Evolutionary conservation across 64 coral and sea anemone genomes (phyloP).

Genomic region (Platygyra sinensis): DNA sequence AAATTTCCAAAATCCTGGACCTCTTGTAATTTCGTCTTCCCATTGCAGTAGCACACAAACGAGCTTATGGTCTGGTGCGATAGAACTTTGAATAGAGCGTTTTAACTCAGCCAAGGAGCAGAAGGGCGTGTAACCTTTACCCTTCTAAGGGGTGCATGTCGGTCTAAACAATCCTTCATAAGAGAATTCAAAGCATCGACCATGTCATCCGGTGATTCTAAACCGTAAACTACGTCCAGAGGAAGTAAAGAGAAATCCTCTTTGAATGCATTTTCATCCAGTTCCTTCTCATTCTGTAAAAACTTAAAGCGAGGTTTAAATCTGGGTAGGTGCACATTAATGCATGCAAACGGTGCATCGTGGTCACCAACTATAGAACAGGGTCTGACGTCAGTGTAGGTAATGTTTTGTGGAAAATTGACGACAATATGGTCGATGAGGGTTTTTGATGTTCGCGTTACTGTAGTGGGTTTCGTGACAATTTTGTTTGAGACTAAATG

Average conservation of each 20-base stretch:
- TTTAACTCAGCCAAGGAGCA: no score
- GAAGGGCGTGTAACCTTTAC: no score
- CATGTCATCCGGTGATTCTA: no score
- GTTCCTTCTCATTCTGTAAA: slow-evolving; percentile 20
- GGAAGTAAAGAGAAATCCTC: slow-evolving; percentile 35
- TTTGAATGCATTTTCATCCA: slow-evolving; percentile 50
- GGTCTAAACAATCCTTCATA: no score
- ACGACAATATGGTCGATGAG: slow-evolving; percentile 59
- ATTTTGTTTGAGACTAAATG: slow-evolving; percentile 36
- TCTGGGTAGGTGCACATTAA: slow-evolving; percentile 23
- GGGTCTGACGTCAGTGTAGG: slow-evolving; percentile 30
- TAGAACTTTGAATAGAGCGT: no score
- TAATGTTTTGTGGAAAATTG: slow-evolving; percentile 51
- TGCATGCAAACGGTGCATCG: slow-evolving; percentile 32
- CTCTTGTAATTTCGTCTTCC: no score
- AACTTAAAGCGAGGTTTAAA: slow-evolving; percentile 37
- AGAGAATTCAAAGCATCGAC: no score
- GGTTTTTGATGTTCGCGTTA: slow-evolving; percentile 36
- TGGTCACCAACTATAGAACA: slow-evolving; percentile 43
- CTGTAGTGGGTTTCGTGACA: slow-evolving; percentile 45
- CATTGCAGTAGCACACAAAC: no score
- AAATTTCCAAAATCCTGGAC: no score
- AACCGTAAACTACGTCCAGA: no score
- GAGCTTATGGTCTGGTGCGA: no score
- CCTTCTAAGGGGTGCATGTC: no score